A percentile compares a stretch with the other conserved stretches of the same genome.
These are phyloP conservation scores for Hedya salicella DNA, from an alignment of 2,888 invertebrate genomes.

Conservation along the genomic window DNA sequence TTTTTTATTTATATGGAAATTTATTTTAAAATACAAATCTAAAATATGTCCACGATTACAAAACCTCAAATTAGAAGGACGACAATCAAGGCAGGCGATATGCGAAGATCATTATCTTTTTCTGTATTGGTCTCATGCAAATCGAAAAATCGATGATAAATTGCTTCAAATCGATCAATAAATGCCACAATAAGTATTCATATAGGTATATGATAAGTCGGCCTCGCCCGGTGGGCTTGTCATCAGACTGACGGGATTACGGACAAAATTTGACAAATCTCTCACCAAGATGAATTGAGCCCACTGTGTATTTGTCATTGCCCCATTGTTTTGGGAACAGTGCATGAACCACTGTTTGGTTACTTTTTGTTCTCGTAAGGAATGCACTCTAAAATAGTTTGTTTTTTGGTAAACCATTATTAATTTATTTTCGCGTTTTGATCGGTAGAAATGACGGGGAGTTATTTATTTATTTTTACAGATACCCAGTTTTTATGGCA, in stretches of 20 bases:
- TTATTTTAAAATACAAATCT: too few species aligned
- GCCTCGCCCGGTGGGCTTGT: slow-evolving; percentile 51
- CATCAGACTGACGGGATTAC: slow-evolving; percentile 50
- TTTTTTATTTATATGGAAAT: too few species aligned
- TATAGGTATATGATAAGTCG: slow-evolving; percentile 34
- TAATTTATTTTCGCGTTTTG: too few species aligned
- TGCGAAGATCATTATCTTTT: background rate
- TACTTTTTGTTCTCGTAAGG: slow-evolving; percentile 26
- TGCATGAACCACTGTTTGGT: slow-evolving; percentile 28
- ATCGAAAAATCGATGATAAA: slow-evolving; percentile 24
- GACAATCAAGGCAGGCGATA: too few species aligned
- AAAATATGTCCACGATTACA: too few species aligned
- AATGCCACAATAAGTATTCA: slow-evolving; percentile 33
- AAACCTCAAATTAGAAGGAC: too few species aligned
- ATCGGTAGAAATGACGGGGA: too few species aligned
- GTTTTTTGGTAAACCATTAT: too few species aligned
- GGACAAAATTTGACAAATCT: slow-evolving; percentile 71
- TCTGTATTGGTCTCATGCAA: slow-evolving; percentile 3
- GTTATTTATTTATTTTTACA: too few species aligned
- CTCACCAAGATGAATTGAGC: slow-evolving; percentile 61
- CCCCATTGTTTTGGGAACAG: slow-evolving; percentile 50
- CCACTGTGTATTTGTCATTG: slow-evolving; percentile 54
- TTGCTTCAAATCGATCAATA: slow-evolving; percentile 24
- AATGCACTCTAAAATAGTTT: background rate
- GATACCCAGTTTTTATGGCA: too few species aligned